Percentiles rank a stretch among this genome's conserved stretches.
Conservation (phyloP, 2,888 invertebrate species). For the Polydrusus pterygomalis region DNA sequence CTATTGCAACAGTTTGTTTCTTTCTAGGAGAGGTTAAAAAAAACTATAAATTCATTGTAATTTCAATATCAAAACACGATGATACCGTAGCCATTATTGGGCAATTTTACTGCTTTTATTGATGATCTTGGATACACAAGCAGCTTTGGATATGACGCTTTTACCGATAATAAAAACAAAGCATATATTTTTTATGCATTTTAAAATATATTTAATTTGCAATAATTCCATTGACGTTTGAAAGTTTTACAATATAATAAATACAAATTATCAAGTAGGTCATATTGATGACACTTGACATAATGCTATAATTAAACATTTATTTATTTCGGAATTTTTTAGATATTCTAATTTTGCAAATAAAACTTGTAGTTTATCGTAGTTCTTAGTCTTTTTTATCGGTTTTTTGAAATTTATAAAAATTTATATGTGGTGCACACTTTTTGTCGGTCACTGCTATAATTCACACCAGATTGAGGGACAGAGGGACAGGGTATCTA, state of each 20-base stretch:
- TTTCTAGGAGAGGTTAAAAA: conserved; percentile 3
- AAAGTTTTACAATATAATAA: not conserved
- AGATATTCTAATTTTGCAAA: too few species aligned
- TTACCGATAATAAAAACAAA: not conserved
- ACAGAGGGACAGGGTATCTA: too few species aligned
- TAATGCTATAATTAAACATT: too few species aligned
- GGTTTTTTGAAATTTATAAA: too few species aligned
- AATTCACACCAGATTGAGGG: too few species aligned
- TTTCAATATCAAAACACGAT: not conserved
- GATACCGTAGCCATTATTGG: not conserved
- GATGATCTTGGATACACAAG: not conserved
- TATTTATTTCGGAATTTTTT: too few species aligned
- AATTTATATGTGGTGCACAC: too few species aligned
- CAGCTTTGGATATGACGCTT: not conserved
- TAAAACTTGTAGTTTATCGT: too few species aligned
- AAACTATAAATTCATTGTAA: not conserved
- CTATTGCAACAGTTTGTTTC: not conserved
- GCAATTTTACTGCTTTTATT: not conserved
- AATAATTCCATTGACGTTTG: not conserved
- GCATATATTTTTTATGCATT: conserved; percentile 7
- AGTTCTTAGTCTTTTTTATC: too few species aligned
- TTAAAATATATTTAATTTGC: not conserved
- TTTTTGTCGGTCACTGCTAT: too few species aligned
- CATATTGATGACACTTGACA: too few species aligned
- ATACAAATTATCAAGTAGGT: not conserved